These are phyloP conservation scores for Acipenser ruthenus DNA, from an alignment of 2,797 vertebrate genomes.

Conservation along the genomic window DNA sequence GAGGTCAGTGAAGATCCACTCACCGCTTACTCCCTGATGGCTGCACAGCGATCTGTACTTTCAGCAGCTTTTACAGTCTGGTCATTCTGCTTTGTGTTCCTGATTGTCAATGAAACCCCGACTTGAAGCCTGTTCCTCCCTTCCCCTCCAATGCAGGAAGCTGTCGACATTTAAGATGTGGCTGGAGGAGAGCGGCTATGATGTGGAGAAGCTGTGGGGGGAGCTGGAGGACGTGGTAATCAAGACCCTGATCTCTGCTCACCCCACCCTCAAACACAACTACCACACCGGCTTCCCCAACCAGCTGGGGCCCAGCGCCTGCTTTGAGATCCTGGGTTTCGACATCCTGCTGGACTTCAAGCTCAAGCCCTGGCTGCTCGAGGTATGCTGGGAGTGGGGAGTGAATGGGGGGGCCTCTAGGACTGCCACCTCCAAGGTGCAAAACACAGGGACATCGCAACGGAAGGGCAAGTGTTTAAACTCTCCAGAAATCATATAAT, in stretches of 20 bases:
- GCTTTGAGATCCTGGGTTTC: conserved; percentile 69
- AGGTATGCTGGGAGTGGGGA: conserved; percentile 41
- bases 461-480: no score
- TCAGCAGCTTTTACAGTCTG: not conserved
- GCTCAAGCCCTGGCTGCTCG: conserved; percentile 62
- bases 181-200: conserved; percentile 45
- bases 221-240: conserved; percentile 59
- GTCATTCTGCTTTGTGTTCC: not conserved
- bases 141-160: conserved; percentile 47
- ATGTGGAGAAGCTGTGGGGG: conserved; percentile 50
- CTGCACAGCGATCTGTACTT: not conserved
- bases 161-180: conserved; percentile 55
- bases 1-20: conserved; percentile 39
- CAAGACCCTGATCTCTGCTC: conserved; percentile 61
- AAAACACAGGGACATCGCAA: no score
- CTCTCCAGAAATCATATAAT: no score
- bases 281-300: conserved; percentile 62
- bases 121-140: conserved; percentile 12
- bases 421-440: no score
- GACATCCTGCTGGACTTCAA: conserved; percentile 61
- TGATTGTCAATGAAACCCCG: conserved; percentile 9
- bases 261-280: conserved; percentile 59
- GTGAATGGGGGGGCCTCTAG: not conserved
- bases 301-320: conserved; percentile 43
- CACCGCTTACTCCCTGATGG: not conserved